Evolutionary conservation across 2,797 vertebrate genomes (phyloP).

Genomic region (Melanotaenia parkinsoni): DNA sequence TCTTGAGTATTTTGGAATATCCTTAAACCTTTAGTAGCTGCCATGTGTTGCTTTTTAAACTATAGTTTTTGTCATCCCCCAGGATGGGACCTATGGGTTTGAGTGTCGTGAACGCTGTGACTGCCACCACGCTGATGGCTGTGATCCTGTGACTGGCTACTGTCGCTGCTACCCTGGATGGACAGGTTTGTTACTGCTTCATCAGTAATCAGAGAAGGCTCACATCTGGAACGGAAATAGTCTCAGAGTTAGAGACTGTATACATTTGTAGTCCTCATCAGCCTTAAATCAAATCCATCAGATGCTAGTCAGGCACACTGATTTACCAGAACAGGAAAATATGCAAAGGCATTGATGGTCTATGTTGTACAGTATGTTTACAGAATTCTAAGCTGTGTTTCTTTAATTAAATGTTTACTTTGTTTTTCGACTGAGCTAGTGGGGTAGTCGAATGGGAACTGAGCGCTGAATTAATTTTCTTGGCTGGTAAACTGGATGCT

Average conservation of each 20-base stretch:
- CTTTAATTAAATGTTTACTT: conserved; percentile 68
- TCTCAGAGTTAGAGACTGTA: not conserved
- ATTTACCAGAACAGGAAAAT: conserved; percentile 31
- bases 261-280: conserved; percentile 15
- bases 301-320: conserved; percentile 5
- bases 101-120: conserved; percentile 93
- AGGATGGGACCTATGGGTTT: conserved; percentile 94
- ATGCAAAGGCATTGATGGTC: conserved; percentile 13
- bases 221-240: conserved; percentile 1
- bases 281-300: conserved; percentile 17
- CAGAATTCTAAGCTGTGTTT: conserved; percentile 50
- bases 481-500: conserved; percentile 42
- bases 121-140: conserved; percentile 93
- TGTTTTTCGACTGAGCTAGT: conserved; percentile 56
- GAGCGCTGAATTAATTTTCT: conserved; percentile 60
- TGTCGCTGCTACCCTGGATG: conserved; percentile 96
- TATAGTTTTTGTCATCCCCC: conserved; percentile 5
- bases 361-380: conserved; percentile 60
- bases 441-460: conserved; percentile 48
- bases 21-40: not conserved
- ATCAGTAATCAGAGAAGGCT: not conserved
- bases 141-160: conserved; percentile 91
- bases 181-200: conserved; percentile 88
- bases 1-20: not conserved
- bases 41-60: conserved; percentile 1